phyloP scores from a whole-genome alignment of 1,140 invertebrate genomes.

The Papilio dardanus region DNA sequence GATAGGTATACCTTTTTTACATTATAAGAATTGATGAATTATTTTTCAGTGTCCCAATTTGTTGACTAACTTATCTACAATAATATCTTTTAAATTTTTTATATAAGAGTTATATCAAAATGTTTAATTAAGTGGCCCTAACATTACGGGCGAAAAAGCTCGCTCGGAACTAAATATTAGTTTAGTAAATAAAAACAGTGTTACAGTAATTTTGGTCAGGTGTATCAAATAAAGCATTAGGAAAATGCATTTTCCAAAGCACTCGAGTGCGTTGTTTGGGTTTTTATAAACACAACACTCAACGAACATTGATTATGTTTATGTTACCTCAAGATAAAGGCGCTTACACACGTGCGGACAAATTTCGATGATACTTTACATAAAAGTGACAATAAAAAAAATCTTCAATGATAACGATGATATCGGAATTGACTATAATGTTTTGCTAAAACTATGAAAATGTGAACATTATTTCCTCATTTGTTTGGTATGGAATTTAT shows the following conservation, averaged over 20 bases:
- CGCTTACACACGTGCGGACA: background rate
- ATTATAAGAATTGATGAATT: background rate
- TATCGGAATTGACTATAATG: background rate
- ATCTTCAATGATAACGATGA: background rate
- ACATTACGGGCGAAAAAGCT: too few relatives aligned
- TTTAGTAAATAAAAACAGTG: background rate
- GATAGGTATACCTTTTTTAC: background rate
- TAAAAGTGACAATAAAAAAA: background rate
- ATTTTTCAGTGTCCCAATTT: background rate
- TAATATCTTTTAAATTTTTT: too few relatives aligned
- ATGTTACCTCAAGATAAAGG: conserved; percentile 16
- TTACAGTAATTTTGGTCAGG: background rate
- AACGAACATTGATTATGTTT: conserved; percentile 23
- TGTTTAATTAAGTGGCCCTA: too few relatives aligned
- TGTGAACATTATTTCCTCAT: background rate
- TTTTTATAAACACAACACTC: conserved; percentile 26
- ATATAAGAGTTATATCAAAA: too few relatives aligned
- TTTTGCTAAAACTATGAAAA: background rate
- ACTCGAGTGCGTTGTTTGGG: conserved; percentile 14
- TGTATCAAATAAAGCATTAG: conserved; percentile 22
- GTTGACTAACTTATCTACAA: background rate
- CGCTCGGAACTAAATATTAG: background rate
- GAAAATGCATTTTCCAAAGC: conserved; percentile 23
- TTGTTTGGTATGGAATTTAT: too few relatives aligned
- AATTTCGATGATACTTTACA: background rate